Conservation (phyloP, 2,888 invertebrate genomes). For the Ochropleura leucogaster region DNA sequence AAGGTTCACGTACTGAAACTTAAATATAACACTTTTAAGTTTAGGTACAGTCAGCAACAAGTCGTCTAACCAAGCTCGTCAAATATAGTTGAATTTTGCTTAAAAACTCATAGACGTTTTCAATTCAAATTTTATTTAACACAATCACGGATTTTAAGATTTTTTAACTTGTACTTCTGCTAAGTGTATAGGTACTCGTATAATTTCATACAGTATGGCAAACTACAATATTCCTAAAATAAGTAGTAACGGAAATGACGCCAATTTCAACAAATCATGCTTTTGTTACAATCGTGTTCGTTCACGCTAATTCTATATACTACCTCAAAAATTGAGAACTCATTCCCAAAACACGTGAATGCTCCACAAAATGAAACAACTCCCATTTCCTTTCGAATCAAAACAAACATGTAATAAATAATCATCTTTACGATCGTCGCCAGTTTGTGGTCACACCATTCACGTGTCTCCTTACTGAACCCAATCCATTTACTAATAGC, state of each 20-base stretch:
- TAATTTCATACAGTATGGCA: not conserved
- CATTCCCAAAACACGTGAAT: not conserved
- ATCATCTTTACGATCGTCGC: constrained; percentile 1
- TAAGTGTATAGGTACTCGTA: not conserved
- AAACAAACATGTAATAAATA: constrained; percentile 28
- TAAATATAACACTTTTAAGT: not conserved
- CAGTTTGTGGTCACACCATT: constrained; percentile 26
- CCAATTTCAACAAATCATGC: not conserved
- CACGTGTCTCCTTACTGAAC: constrained; percentile 57
- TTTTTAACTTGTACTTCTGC: no score
- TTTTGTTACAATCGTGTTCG: not conserved
- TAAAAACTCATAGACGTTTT: no score
- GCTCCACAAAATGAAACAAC: not conserved
- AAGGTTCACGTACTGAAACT: no score
- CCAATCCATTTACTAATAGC: constrained; percentile 76
- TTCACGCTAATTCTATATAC: not conserved
- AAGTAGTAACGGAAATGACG: not conserved
- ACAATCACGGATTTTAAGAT: no score
- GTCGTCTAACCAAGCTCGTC: no score
- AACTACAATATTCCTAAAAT: not conserved
- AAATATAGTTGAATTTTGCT: no score
- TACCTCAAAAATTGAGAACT: not conserved
- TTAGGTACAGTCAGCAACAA: no score
- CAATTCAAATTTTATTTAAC: no score
- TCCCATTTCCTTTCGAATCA: not conserved